Percentiles rank a stretch among this genome's conserved stretches.
These are phyloP conservation scores for Cantharis nigra DNA, from an alignment of 2,888 invertebrate species.

Conservation along the genomic window DNA sequence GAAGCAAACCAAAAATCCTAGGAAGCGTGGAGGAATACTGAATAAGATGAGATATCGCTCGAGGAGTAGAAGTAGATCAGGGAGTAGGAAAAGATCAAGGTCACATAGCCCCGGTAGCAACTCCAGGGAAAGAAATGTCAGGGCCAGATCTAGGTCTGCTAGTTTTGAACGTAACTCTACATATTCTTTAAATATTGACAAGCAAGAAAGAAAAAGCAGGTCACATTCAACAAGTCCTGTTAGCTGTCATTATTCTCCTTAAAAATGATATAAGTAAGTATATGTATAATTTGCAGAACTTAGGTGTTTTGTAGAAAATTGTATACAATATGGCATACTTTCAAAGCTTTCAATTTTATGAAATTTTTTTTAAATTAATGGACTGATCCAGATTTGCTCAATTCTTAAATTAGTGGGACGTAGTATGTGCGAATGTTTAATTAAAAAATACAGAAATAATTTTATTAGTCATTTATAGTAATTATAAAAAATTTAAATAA, in stretches of 20 bases:
- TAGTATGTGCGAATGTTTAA: no score
- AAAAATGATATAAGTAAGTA: neutral
- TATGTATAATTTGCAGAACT: neutral
- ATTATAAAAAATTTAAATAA: no score
- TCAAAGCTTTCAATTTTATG: no score
- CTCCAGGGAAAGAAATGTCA: neutral
- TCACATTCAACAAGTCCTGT: neutral
- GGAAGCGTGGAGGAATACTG: conserved; percentile 23
- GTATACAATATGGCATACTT: no score
- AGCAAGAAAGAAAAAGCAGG: neutral
- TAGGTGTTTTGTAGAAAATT: no score
- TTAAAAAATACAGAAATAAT: no score
- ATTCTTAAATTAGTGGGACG: no score
- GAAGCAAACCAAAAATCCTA: conserved; percentile 60
- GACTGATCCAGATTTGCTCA: no score
- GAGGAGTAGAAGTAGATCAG: conserved; percentile 20
- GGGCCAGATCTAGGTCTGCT: neutral
- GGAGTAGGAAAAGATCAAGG: neutral
- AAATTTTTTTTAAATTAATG: no score
- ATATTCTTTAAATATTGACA: neutral
- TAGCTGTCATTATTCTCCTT: neutral
- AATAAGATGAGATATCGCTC: conserved; percentile 4
- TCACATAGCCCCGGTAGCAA: neutral
- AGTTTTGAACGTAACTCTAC: neutral
- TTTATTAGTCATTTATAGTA: no score